Evolutionary conservation across 2,113 vertebrate genomes (phyloP).

Genomic region (Heterochromis multidens): DNA sequence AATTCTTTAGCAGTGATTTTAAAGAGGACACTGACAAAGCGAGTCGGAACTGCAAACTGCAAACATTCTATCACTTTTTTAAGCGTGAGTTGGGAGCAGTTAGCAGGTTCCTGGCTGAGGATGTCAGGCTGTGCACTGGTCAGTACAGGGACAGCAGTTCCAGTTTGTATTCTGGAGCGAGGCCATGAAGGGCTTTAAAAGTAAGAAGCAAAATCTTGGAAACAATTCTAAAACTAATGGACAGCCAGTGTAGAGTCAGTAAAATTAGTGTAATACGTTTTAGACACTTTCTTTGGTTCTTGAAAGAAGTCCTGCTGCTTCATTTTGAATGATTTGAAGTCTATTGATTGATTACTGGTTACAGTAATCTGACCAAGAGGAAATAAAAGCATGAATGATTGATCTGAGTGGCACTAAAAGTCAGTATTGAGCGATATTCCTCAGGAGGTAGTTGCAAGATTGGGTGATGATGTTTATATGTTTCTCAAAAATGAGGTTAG

Average conservation of each 20-base stretch:
- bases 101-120: neutral
- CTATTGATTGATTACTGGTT: neutral
- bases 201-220: neutral
- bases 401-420: neutral
- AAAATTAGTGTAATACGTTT: neutral
- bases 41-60: no score
- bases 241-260: neutral
- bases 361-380: neutral
- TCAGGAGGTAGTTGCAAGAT: neutral
- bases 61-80: no score
- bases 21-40: no score
- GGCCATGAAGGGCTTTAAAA: neutral
- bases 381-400: neutral
- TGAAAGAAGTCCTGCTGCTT: neutral
- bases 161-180: rapidly evolving
- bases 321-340: neutral
- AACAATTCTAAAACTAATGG: neutral
- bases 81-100: neutral
- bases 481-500: neutral
- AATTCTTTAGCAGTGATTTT: no score
- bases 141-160: neutral
- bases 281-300: neutral
- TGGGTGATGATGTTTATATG: neutral
- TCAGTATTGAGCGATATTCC: neutral
- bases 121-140: neutral